A percentile compares a stretch with the other conserved stretches of the same genome.
Evolutionary conservation across 2,888 invertebrate species (phyloP).

Genomic region (Lissocephala sabroskyi): DNA sequence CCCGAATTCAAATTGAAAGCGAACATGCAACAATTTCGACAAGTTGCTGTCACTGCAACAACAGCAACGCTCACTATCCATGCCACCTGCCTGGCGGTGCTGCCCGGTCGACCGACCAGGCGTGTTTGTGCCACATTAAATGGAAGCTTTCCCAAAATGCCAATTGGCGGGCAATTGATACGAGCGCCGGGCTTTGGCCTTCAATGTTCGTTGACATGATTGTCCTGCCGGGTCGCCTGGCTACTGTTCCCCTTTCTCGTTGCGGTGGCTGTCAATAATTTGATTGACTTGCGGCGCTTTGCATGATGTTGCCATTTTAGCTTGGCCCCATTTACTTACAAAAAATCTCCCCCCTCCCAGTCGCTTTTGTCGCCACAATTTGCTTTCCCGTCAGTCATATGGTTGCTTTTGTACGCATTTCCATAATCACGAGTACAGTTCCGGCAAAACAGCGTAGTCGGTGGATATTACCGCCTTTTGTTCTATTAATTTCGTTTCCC

Average conservation of each 20-base stretch:
- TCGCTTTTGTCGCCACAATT: too few relatives aligned
- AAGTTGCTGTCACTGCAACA: slow-evolving; percentile 36
- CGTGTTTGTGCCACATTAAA: slow-evolving; percentile 41
- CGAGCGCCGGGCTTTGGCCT: slow-evolving; percentile 13
- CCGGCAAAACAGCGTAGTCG: slow-evolving; percentile 35
- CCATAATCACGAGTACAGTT: slow-evolving; percentile 57
- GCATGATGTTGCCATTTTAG: slow-evolving; percentile 46
- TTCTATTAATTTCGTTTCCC: not conserved
- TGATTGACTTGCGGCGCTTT: slow-evolving; percentile 61
- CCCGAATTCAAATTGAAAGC: slow-evolving; percentile 48
- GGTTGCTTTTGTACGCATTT: slow-evolving; percentile 42
- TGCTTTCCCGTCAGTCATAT: slow-evolving; percentile 14
- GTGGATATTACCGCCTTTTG: not conserved
- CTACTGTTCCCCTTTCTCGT: slow-evolving; percentile 37
- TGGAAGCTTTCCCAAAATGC: slow-evolving; percentile 26
- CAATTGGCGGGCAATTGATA: slow-evolving; percentile 12
- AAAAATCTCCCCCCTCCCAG: too few relatives aligned
- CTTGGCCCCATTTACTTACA: slow-evolving; percentile 21
- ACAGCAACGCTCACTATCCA: too few relatives aligned
- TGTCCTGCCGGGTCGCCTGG: too few relatives aligned
- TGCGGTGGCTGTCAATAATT: slow-evolving; percentile 46
- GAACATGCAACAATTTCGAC: slow-evolving; percentile 44
- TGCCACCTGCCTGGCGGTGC: too few relatives aligned
- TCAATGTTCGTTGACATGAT: slow-evolving; percentile 46
- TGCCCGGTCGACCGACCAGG: too few relatives aligned